Conservation (phyloP, 2,113 vertebrate genomes). For the Nibea albiflora region DNA sequence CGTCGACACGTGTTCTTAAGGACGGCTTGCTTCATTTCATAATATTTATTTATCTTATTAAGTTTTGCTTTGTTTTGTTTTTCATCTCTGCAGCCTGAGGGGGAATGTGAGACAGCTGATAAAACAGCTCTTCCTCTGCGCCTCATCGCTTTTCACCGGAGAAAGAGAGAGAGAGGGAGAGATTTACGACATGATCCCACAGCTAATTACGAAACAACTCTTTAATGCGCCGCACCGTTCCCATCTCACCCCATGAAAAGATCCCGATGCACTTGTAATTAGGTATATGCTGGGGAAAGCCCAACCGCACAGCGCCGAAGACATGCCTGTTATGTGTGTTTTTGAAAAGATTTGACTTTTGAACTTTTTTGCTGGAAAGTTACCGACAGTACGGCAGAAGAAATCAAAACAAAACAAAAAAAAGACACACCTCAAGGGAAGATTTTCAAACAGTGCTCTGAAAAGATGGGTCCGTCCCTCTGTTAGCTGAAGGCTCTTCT, state of each 20-base stretch:
- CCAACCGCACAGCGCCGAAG: conserved; percentile 66
- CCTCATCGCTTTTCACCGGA: conserved; percentile 46
- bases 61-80: conserved; percentile 49
- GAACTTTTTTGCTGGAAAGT: conserved; percentile 60
- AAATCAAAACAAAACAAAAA: conserved; percentile 61
- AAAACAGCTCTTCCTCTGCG: conserved; percentile 64
- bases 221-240: conserved; percentile 66
- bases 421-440: conserved; percentile 58
- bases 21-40: conserved; percentile 54
- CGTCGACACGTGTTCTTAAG: conserved; percentile 39
- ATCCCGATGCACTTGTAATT: conserved; percentile 71
- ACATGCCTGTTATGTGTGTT: conserved; percentile 57
- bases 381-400: conserved; percentile 42
- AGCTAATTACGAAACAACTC: conserved; percentile 78
- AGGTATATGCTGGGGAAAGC: conserved; percentile 74
- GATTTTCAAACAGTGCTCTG: conserved; percentile 47
- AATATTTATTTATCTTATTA: conserved; percentile 71
- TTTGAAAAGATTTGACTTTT: conserved; percentile 64
- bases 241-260: conserved; percentile 67
- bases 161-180: conserved; percentile 59
- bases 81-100: conserved; percentile 41
- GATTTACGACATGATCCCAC: conserved; percentile 75
- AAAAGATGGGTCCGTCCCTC: conserved; percentile 31
- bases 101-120: conserved; percentile 65
- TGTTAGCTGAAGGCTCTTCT: conserved; percentile 39